Conservation (phyloP, 2,888 invertebrate species). For the Vanessa cardui region DNA sequence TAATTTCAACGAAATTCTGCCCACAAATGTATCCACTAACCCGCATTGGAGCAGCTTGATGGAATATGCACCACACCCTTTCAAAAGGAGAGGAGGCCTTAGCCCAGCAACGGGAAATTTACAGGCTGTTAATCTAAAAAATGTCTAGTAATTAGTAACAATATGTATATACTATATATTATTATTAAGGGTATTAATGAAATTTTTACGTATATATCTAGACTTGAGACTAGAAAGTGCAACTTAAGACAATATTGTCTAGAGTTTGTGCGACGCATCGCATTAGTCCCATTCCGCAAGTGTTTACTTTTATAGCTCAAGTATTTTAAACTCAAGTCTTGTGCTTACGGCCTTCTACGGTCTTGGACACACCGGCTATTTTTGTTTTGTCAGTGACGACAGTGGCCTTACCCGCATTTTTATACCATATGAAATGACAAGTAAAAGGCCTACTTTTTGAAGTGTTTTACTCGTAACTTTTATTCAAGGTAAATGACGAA, state of each 20-base stretch:
- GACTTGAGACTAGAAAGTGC: not conserved
- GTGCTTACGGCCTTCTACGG: constrained; percentile 29
- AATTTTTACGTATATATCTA: not conserved
- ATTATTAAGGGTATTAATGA: not conserved
- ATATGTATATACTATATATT: not conserved
- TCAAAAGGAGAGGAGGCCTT: too few relatives aligned
- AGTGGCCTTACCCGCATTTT: constrained; percentile 17
- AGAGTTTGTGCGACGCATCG: not conserved
- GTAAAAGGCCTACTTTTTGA: too few relatives aligned
- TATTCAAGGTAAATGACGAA: too few relatives aligned
- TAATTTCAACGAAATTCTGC: too few relatives aligned
- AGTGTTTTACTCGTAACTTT: too few relatives aligned
- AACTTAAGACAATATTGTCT: constrained; percentile 1
- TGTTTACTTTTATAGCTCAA: constrained; percentile 23
- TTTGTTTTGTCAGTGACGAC: constrained; percentile 12
- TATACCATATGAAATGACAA: constrained; percentile 1
- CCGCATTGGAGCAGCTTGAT: too few relatives aligned
- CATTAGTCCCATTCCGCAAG: constrained; percentile 4
- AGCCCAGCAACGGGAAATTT: too few relatives aligned
- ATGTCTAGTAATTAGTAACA: too few relatives aligned
- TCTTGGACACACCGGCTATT: constrained; percentile 13
- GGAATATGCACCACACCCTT: too few relatives aligned
- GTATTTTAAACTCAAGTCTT: constrained; percentile 21
- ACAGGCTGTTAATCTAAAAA: too few relatives aligned
- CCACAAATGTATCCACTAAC: too few relatives aligned